Base-by-base conservation (phyloP, 2,797 vertebrate species). In the Acrossocheilus fasciatus region DNA sequence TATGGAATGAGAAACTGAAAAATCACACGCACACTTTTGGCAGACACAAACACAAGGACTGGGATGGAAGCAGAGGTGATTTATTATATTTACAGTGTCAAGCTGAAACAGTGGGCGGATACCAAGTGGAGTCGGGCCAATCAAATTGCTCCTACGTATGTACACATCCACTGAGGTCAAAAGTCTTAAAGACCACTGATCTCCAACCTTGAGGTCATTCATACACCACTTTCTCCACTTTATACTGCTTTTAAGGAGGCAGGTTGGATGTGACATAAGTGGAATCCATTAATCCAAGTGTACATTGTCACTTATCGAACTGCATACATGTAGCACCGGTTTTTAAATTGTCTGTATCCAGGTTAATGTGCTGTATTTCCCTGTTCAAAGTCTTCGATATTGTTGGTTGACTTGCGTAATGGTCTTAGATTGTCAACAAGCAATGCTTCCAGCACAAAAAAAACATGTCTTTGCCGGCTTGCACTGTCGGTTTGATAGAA, bases 41-140 rank as follows among this genome's bases (percentile, higher is more conserved):
- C 52, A 82, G 18, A 66, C 57, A 81, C 52, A 79, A 47, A 62
- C 8, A 18, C 47, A 87, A 52, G 36, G 45, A 74, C n/a, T 54
- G 45, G 62, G 30, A 43, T 52, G 23, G 43, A 82, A 86, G 86
- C 72, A 74, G 66, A 81, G 73, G 68, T 87, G 85, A 88, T 87
- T 91, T 91, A 91, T 87, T 89, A 39, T 88, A 86, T 89, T 87
- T 89, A 91, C 87, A 88, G 88, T 83, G 74, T 68, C 23, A 70
- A 36, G 64, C 70, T 57, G 62, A 75, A 87, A 84, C 62, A 74
- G 75, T 76, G 77, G 54, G 34, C 30, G 57, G 68, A 83, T 74
- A 66, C 47, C 68, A 82, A 57, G 36, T 73, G 73, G 52, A 81
- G 62, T 69, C 11, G 81, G 76, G 50, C 57, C 77, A 87, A 76